Conservation (phyloP, 2,797 vertebrate species). For the Periparus ater region DNA sequence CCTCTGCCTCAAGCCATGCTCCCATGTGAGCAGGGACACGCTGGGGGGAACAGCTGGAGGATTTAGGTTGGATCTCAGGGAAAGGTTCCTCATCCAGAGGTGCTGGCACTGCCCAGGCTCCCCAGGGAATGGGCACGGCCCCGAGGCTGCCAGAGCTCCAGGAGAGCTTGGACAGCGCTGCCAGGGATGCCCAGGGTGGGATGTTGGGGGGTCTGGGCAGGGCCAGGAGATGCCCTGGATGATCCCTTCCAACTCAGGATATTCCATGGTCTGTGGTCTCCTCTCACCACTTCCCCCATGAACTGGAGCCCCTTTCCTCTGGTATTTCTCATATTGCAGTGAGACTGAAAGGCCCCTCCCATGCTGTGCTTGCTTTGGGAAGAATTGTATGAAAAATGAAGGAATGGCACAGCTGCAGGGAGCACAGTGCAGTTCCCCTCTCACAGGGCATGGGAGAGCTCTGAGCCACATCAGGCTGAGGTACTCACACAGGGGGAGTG, state of each 20-base stretch:
- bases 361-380: not conserved
- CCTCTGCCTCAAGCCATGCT: not conserved
- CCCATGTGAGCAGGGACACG: not conserved
- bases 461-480: rapidly evolving
- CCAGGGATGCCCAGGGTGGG: not conserved
- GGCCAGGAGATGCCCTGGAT: rapidly evolving
- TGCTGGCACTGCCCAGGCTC: not conserved
- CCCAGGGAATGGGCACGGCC: not conserved
- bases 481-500: not conserved
- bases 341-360: rapidly evolving
- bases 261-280: not conserved
- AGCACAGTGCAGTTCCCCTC: not conserved
- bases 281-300: not conserved
- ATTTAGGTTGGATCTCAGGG: rapidly evolving
- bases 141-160: not conserved
- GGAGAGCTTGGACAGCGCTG: rapidly evolving
- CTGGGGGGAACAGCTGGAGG: rapidly evolving
- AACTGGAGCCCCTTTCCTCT: not conserved
- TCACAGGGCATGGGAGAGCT: not conserved
- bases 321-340: rapidly evolving
- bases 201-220: not conserved
- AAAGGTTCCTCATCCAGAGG: not conserved
- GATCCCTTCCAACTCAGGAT: not conserved
- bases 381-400: not conserved
- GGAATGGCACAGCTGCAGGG: not conserved